These are phyloP conservation scores for Piezodorus guildinii DNA, from an alignment of 1,140 invertebrate genomes.

Conservation along the genomic window DNA sequence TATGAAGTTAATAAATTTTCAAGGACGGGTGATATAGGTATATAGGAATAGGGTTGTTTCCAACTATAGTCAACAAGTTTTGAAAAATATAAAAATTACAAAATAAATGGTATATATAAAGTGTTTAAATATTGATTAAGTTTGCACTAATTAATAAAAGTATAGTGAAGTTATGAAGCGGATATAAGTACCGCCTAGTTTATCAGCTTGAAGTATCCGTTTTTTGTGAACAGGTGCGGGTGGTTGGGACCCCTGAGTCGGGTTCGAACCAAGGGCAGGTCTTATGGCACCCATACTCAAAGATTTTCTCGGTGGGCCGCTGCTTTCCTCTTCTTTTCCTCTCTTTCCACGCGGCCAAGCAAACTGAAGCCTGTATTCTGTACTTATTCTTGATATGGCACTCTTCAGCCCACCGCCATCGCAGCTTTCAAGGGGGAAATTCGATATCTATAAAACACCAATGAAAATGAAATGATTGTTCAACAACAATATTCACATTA, in stretches of 20 bases:
- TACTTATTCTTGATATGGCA: conserved; percentile 61
- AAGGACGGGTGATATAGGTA: background rate
- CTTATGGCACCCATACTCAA: conserved; percentile 72
- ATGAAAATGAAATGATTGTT: background rate
- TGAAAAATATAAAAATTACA: no score
- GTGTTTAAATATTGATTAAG: no score
- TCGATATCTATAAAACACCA: conserved; percentile 28
- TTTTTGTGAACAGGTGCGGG: conserved; percentile 51
- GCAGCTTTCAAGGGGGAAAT: conserved; percentile 30
- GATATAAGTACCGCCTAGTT: conserved; percentile 32
- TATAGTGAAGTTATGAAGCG: no score
- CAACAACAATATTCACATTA: no score
- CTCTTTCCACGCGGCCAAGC: conserved; percentile 55
- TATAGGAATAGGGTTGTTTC: conserved; percentile 20
- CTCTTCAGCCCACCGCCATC: conserved; percentile 47
- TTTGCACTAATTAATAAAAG: no score
- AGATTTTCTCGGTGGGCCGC: conserved; percentile 53
- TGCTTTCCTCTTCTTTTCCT: conserved; percentile 15
- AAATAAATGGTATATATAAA: no score
- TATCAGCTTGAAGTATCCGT: conserved; percentile 30
- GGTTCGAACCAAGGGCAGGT: conserved; percentile 11
- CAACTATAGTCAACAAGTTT: no score
- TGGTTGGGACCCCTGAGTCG: conserved; percentile 9
- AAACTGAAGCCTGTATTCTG: conserved; percentile 78
- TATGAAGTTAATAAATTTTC: no score